Evolutionary conservation across 2,888 invertebrate species (phyloP), one percentile per base, ranked within the genome.

Genomic region (Callinectes sapidus): DNA sequence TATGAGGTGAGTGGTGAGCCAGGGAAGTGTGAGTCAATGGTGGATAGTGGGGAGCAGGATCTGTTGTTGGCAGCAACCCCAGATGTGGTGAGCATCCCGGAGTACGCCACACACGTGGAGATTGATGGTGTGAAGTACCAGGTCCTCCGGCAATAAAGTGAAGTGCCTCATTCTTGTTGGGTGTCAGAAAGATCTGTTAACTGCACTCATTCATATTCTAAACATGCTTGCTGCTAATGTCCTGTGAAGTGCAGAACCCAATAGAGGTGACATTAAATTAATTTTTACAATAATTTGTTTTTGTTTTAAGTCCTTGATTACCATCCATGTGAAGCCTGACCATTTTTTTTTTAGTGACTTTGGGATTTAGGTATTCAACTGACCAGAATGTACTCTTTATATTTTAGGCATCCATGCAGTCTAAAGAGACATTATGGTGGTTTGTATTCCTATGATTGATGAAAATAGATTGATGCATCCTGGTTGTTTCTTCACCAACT

Each of bases 111-210:
- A 8, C 89, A 90, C 61, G 92, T 93, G 16, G 92, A 93, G 66
- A 93, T 93, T 89, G 91, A 93, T 88, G 92, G 92, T n/a, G 91
- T 93, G 14, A 91, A 93, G 54, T 93, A 93, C 91, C 92, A 91
- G 48, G 92, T 91, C 28, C 39, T 92, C 23, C 88, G 92, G 23
- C 92, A 92, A 23, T 92, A 61, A 89, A 28, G 71, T 42, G 39
- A 32, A 32, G 35, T 28, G 2, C 48, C 61, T 54, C 18, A 90
- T 18, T 16, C 23, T 42, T 48, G 14, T 13, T 13, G 18, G 13
- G 23, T 18, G 28, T 71, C 23, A 28, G n/a, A n/a, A 71, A 71
- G n/a, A 28, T 28, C 10, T 71, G 71, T 10, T 28, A 71, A 2
- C 61, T 71, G n/a, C n/a, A 55, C 61, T 8, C 39, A 39, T 13